Conservation (phyloP, 2,888 invertebrate species). For the Baronia brevicornis region DNA sequence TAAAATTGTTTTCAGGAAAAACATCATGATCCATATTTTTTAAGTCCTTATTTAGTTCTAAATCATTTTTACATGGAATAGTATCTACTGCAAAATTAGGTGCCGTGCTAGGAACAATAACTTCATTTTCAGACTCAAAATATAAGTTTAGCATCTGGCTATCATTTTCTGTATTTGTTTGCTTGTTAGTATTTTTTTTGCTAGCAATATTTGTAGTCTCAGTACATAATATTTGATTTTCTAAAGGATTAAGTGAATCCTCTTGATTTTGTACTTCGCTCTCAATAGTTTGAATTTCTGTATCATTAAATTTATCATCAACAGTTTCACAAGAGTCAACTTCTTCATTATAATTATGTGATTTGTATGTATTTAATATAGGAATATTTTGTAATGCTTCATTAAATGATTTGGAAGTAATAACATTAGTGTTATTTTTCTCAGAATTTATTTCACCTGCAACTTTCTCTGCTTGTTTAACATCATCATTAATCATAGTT, state of each 20-base stretch:
- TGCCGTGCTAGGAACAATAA: too few species aligned
- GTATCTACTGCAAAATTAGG: constrained; percentile 13
- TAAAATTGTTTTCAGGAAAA: constrained; percentile 51
- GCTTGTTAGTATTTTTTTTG: constrained; percentile 11
- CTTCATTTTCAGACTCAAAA: constrained; percentile 35
- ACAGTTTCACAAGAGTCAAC: constrained; percentile 6
- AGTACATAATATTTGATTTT: not conserved
- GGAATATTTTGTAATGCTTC: too few species aligned
- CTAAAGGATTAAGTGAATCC: constrained; percentile 1
- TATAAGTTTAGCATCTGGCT: constrained; percentile 37
- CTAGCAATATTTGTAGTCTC: constrained; percentile 5
- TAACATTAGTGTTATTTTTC: constrained; percentile 14
- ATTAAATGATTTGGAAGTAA: too few species aligned
- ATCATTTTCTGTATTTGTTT: too few species aligned
- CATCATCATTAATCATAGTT: too few species aligned
- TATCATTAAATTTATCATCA: not conserved
- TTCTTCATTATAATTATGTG: constrained; percentile 8
- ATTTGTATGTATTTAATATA: too few species aligned
- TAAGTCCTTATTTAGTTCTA: constrained; percentile 5
- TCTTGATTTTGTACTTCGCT: constrained; percentile 4
- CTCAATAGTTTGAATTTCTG: constrained; percentile 1
- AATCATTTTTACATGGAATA: too few species aligned
- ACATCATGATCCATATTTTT: constrained; percentile 27
- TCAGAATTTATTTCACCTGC: constrained; percentile 10
- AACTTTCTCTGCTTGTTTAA: too few species aligned